Percentiles rank a stretch among this genome's conserved stretches.
Conservation (phyloP, 23 tunicate species). For the Oikopleura dioica region DNA sequence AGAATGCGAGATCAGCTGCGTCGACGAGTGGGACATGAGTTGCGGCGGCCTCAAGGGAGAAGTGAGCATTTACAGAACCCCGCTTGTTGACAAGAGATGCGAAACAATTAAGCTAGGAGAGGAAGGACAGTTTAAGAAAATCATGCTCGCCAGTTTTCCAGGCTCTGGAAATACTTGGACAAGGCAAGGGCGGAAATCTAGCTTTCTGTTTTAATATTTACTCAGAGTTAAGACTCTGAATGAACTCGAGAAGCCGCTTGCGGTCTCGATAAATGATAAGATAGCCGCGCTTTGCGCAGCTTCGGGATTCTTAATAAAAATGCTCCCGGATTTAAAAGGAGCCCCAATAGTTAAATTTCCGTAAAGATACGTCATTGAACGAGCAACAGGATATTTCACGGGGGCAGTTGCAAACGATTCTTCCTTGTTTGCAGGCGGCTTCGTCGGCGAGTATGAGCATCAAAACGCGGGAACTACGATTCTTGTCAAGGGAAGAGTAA, state of each 20-base stretch:
- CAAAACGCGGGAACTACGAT: neutral
- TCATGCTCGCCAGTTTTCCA: neutral
- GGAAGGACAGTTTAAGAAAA: neutral
- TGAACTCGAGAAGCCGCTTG: neutral
- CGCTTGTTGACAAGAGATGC: neutral
- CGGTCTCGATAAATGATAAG: neutral
- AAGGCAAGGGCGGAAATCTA: neutral
- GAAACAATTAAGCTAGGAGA: neutral
- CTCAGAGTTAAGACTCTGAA: neutral
- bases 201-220: neutral
- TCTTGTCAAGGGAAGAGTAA: too few species aligned
- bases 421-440: neutral
- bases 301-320: neutral
- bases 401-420: neutral
- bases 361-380: constrained; percentile 5
- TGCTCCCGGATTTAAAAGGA: neutral
- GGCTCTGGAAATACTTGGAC: neutral
- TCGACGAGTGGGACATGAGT: neutral
- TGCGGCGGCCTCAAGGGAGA: neutral
- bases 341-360: neutral
- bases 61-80: neutral
- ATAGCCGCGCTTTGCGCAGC: neutral
- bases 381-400: neutral
- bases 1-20: neutral
- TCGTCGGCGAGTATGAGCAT: neutral